Base-by-base conservation (phyloP, 2,113 vertebrate species). In the Colossoma macropomum region DNA sequence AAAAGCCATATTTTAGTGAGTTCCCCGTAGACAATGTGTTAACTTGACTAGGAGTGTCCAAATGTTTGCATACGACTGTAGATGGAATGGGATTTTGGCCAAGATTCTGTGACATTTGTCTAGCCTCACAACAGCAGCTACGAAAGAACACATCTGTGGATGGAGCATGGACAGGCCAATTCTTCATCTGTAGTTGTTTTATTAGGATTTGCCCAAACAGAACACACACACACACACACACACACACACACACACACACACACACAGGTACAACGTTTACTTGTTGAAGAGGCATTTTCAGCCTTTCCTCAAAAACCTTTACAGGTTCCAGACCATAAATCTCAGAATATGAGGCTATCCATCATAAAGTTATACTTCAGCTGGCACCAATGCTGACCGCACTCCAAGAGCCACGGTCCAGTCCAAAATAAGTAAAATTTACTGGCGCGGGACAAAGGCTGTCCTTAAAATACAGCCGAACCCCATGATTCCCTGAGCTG, bases 351-450 rank as follows among this genome's bases (percentile, higher is more conserved):
- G 52, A 48, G 56, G 45, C 77, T 32, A 80, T 83, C 72, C 65
- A 71, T 80, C 77, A 80, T 83, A 60, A 80, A 86, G 76, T 83
- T 83, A 83, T 83, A 72, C 75, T 80, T 80, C 77, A 83, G 71
- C 63, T 83, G 81, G 85, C 81, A 83, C 59, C 65, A 25, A 10
- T 50, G 21, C 41, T 80, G 48, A 83, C 81, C 77, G n/a, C 65
- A 80, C 68, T 72, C 28, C 65, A 77, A 56, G 41, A 41, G 81
- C 66, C 68, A 75, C 28, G 23, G 50, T 65, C 75, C 66, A 52
- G 48, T 86, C 82, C 77, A 86, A 83, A 86, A 76, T 76, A 86
- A 86, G 79, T 77, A 77, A 83, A 62, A 77, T 62, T 83, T 80
- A 54, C 75, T 83, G 85, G 71, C 80, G 60, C 19, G 50, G 38